These are phyloP conservation scores for Chiloscyllium punctatum DNA, from an alignment of 2,797 vertebrate species.

Conservation along the genomic window DNA sequence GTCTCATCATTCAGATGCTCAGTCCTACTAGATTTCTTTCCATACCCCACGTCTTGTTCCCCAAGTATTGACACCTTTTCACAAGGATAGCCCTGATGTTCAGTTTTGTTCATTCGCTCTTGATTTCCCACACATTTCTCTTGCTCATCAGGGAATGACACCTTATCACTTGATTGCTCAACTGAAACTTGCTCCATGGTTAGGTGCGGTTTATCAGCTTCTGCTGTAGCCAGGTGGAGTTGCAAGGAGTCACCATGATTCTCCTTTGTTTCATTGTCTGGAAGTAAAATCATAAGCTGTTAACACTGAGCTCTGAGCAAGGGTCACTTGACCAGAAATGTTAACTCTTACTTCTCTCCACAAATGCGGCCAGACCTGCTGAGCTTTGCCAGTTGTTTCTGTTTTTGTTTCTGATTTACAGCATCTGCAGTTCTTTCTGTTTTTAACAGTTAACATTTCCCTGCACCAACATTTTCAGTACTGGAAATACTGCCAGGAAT, in stretches of 20 bases:
- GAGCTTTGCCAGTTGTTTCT: too few species aligned
- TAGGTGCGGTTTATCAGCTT: neutral
- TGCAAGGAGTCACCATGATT: neutral
- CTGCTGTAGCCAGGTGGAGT: neutral
- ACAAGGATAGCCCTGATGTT: neutral
- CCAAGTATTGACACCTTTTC: neutral
- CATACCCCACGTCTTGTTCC: too few species aligned
- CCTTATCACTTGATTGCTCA: constrained; percentile 5
- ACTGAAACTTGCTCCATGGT: neutral
- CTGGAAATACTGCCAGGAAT: neutral
- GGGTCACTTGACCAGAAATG: too few species aligned
- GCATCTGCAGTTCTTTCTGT: too few species aligned
- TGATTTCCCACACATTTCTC: neutral
- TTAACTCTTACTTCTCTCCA: too few species aligned
- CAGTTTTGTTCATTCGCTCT: neutral
- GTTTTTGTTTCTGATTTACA: too few species aligned
- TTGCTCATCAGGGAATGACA: neutral
- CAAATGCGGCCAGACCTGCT: too few species aligned
- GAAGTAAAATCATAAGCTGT: neutral
- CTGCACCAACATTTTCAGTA: neutral
- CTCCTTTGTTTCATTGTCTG: neutral
- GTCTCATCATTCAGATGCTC: neutral
- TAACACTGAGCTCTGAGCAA: neutral
- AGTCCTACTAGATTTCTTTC: neutral
- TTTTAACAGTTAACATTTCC: neutral